Conservation (phyloP, 2,113 vertebrate species). For the Geothlypis trichas region DNA sequence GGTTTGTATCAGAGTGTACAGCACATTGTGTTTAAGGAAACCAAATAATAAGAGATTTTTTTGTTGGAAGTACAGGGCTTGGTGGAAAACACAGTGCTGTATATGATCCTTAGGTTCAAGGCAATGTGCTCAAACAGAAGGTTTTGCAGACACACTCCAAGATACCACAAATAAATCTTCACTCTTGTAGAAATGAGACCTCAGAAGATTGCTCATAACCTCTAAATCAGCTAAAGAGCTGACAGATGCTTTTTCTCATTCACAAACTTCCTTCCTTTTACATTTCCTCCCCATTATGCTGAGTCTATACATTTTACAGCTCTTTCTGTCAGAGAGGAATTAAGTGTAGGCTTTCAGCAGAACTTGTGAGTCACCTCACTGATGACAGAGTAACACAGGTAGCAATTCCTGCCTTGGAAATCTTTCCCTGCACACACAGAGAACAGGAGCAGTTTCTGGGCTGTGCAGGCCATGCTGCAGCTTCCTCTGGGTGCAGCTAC, state of each 20-base stretch:
- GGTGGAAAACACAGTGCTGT: background rate
- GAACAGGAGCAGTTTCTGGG: background rate
- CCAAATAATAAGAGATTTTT: background rate
- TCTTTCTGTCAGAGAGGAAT: background rate
- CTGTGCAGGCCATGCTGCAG: background rate
- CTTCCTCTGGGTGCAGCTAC: background rate
- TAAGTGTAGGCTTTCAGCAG: background rate
- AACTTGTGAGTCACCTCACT: background rate
- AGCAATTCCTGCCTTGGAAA: background rate
- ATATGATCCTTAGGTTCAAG: background rate
- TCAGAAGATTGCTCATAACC: background rate
- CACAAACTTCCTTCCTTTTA: slow-evolving; percentile 39
- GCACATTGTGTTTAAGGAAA: background rate
- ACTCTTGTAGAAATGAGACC: background rate
- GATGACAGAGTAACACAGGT: background rate
- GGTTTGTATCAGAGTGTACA: background rate
- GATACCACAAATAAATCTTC: background rate
- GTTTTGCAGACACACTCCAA: background rate
- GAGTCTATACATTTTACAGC: background rate
- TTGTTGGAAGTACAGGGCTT: background rate
- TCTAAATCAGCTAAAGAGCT: slow-evolving; percentile 6
- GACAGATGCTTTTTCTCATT: slow-evolving; percentile 29
- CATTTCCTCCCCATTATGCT: slow-evolving; percentile 24
- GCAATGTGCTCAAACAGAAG: background rate
- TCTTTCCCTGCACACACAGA: background rate